Evolutionary conservation across 64 coral and sea anemone genomes (phyloP), one percentile per base, ranked within the genome.

Genomic region (Orbicella faveolata): DNA sequence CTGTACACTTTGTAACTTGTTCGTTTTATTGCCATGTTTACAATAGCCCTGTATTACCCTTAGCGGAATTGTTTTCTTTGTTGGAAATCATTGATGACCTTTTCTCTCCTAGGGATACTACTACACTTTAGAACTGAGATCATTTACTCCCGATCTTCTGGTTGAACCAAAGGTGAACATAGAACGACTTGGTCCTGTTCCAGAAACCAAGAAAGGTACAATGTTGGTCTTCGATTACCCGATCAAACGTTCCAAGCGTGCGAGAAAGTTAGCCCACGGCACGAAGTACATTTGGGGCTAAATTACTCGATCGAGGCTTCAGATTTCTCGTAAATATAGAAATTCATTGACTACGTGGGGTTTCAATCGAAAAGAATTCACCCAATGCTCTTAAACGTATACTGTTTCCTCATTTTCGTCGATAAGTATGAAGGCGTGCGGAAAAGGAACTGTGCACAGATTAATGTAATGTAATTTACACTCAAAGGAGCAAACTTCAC

Each of bases 181-280:
- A 18, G 23, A 44, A 76, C 21, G 76, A 63, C 52, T 39, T 68
- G 92, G 92, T 21, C 6, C 18, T 44, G 74, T 94, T 78, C 92
- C 92, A 61, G 34, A 89, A 70, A 85, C 2, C 6, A 84, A 89
- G 89, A 78, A 88, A 57, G 88, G 92, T 94, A 48, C 44, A 48
- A 48, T 48, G 44, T 61, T 30, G 83, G 86, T 72, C 34, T 48
- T 57, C 48, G 77, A 79, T 25, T 81, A 4, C 4, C 19, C 18
- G 55, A 81, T 63, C 59, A 64, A 81, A 63, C 54, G 53, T 80
- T 59, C 51, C 16, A 23, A 68, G 19, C 18, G 7, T 19, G 65
- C 65, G 7, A 19, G 19, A 16, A 16, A 20, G 3, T 68, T 19
- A 68, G 7, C 65, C 25, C 21, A 21, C n/a, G 67, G 23, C 67